A percentile compares a stretch with the other conserved stretches of the same genome.
phyloP scores from a whole-genome alignment of 2,797 vertebrate species.

The Protonibea diacanthus region DNA sequence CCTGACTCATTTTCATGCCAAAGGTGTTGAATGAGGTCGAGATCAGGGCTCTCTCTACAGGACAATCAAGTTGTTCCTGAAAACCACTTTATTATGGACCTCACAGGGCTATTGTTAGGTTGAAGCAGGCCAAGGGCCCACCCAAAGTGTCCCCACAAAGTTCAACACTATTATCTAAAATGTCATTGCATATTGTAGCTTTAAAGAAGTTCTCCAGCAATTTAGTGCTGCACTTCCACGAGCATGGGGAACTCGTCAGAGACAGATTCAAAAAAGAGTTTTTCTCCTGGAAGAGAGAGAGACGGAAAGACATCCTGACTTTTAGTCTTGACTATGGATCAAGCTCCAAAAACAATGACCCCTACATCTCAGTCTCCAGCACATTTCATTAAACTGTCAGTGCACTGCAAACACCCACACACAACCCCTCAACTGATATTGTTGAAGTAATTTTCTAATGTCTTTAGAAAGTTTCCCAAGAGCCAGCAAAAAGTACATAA shows the following conservation, averaged over 20 bases:
- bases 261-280: neutral
- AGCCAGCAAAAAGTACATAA: no score
- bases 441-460: no score
- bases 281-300: neutral
- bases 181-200: neutral
- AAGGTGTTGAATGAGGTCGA: neutral
- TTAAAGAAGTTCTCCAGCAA: neutral
- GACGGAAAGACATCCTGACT: neutral
- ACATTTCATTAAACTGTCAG: neutral
- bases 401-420: neutral
- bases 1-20: neutral
- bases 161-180: no score
- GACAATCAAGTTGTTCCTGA: neutral
- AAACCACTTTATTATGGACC: neutral
- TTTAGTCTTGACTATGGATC: neutral
- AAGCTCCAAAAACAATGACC: no score
- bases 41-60: neutral
- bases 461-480: no score
- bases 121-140: neutral
- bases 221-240: neutral
- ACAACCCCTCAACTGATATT: neutral
- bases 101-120: neutral
- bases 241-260: neutral
- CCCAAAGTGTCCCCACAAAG: neutral
- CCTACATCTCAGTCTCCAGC: no score